These are phyloP conservation scores for Shargacucullia verbasci DNA, from an alignment of 2,888 invertebrate species.

Conservation along the genomic window DNA sequence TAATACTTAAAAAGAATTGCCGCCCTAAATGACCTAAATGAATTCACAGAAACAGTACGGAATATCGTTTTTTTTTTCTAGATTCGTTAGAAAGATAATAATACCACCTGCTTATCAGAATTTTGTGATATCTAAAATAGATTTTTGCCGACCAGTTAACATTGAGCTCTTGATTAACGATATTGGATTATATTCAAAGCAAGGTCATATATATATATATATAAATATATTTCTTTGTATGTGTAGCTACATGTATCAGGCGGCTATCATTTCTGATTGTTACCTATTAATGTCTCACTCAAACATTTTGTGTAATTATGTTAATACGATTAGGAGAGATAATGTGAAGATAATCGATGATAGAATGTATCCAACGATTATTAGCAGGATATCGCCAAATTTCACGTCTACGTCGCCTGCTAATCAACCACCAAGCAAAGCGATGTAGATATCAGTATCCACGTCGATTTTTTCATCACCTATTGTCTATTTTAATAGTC, in stretches of 20 bases:
- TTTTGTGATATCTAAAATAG: slow-evolving; percentile 27
- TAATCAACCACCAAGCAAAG: not conserved
- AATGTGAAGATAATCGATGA: slow-evolving; percentile 32
- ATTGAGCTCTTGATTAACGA: slow-evolving; percentile 36
- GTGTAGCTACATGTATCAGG: too few relatives aligned
- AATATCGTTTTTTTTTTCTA: too few relatives aligned
- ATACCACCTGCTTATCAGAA: slow-evolving; percentile 29
- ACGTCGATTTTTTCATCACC: slow-evolving; percentile 20
- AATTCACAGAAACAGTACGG: too few relatives aligned
- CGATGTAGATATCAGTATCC: slow-evolving; percentile 12
- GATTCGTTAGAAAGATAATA: slow-evolving; percentile 15
- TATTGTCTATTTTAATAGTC: slow-evolving; percentile 25
- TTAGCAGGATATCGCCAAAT: too few relatives aligned
- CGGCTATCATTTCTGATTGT: not conserved
- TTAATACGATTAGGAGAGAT: slow-evolving; percentile 14
- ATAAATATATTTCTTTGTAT: too few relatives aligned
- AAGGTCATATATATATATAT: too few relatives aligned
- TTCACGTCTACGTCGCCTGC: too few relatives aligned
- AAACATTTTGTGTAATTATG: not conserved
- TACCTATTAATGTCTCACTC: too few relatives aligned
- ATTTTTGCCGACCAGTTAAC: slow-evolving; percentile 27
- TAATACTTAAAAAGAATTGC: too few relatives aligned
- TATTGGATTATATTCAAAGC: slow-evolving; percentile 9
- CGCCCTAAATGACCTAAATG: too few relatives aligned
- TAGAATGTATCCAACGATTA: slow-evolving; percentile 23